Base-by-base conservation (phyloP, 2,797 vertebrate species). In the Silurus aristotelis region DNA sequence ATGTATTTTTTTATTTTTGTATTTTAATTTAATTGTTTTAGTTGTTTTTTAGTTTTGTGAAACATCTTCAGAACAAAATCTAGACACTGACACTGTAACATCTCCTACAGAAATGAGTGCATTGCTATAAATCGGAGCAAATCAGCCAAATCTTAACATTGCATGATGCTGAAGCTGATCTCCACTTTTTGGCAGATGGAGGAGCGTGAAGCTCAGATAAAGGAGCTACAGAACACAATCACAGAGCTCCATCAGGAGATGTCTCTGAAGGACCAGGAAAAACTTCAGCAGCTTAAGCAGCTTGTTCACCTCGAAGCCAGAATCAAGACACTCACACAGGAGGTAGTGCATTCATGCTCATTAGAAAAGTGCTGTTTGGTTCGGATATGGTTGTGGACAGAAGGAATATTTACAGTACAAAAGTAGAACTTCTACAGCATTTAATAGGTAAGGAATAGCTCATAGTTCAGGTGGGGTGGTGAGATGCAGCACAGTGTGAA, bases 231-330 rank as follows among this genome's bases (percentile, higher is more conserved):
- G 83, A 87, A 91, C 75, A 90, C 81, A 77, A 87, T 92, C 67
- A 89, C 89, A 60, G 88, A 89, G 78, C 91, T 93, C 79, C 91
- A 90, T 77, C 83, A 85, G 72, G 90, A 91, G 79, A 89, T 92
- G 72, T 94, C 89, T 20, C 52, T 88, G 75, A 93, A 92, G 82
- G 88, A 92, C 72, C 84, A 90, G 22, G 91, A 93, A 31, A 84
- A 84, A 56, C 83, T 91, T 73, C 81, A 55, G 72, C 90, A 91
- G 80, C 85, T 92, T 82, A 89, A 92, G 52, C 88, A 90, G 87
- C 90, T 92, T 43, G 72, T 90, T 60, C 82, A 80, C 60, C 84
- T 92, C 77, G 90, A 93, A 85, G 87, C 80, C 80, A 87, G 56
- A n/a, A 84, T 92, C 56, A 84, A 88, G 70, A 87, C 91, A 46